phyloP scores from a whole-genome alignment of 2,888 invertebrate genomes.

The Cryptus viduatorius region DNA sequence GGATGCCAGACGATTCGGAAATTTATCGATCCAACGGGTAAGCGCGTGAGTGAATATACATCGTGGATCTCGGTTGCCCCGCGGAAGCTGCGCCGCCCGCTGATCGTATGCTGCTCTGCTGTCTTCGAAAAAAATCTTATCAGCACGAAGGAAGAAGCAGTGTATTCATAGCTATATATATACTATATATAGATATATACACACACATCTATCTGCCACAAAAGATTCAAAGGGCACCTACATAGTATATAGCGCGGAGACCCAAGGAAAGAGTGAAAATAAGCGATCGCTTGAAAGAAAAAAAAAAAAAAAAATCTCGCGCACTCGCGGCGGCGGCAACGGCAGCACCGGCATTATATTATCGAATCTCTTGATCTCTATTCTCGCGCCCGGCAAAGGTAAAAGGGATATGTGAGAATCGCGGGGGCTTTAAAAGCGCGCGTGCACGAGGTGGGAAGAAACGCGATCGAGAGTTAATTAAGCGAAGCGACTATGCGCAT shows the following conservation, averaged over 20 bases:
- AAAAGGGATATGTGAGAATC: slow-evolving; percentile 61
- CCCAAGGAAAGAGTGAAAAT: slow-evolving; percentile 32
- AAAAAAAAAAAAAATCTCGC: slow-evolving; percentile 45
- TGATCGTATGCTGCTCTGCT: slow-evolving; percentile 30
- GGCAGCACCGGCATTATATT: slow-evolving; percentile 73
- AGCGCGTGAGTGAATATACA: slow-evolving; percentile 51
- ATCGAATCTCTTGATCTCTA: slow-evolving; percentile 80
- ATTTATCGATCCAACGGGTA: slow-evolving; percentile 79
- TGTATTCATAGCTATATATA: not conserved
- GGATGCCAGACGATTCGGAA: slow-evolving; percentile 76
- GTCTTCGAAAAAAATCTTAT: slow-evolving; percentile 42
- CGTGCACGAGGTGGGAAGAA: slow-evolving; percentile 65
- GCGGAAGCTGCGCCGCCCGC: slow-evolving; percentile 44
- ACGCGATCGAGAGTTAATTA: slow-evolving; percentile 80
- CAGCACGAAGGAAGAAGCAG: slow-evolving; percentile 46
- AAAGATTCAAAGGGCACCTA: slow-evolving; percentile 26
- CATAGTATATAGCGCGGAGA: slow-evolving; percentile 21
- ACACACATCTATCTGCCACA: not conserved
- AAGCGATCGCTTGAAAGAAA: slow-evolving; percentile 41
- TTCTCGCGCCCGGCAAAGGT: slow-evolving; percentile 68
- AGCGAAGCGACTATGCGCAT: slow-evolving; percentile 71
- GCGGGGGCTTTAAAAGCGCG: slow-evolving; percentile 74
- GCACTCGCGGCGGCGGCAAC: slow-evolving; percentile 67
- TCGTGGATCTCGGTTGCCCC: slow-evolving; percentile 65
- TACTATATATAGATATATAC: slow-evolving; percentile 26